Evolutionary conservation across 2,888 invertebrate genomes (phyloP), one percentile per base, ranked within the genome.

Genomic region (Beris chalybata): DNA sequence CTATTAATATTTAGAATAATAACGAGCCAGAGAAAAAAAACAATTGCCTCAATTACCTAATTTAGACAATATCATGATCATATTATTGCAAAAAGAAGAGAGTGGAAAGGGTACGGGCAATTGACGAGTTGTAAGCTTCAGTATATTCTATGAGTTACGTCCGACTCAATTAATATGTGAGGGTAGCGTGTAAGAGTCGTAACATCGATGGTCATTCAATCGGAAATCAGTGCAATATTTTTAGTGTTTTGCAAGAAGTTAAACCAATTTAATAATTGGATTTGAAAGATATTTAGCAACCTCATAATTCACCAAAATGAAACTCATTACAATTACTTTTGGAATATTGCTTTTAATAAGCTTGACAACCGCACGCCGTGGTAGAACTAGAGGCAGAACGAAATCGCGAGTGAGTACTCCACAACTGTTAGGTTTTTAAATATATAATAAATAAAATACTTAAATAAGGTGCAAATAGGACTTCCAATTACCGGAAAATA

Each of bases 401-500:
- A 91, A 90, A 76, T 92, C 91, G 0, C 87, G 89, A 83, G 89
- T 89, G 76, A 65, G 71, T 71, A 15, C 6, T 30, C 12, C 38
- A 30, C 11, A 63, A 30, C 3, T 29, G 13, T 32, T n/a, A 54
- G n/a, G 22, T 54, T 22, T 30, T 43, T 55, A 30, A 55, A 64
- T 30, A 38, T 12, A 29, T 55, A 32, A 53, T 44, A 29, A 45
- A n/a, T 47, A 12, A 59, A 59, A 44, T 30, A 11, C 9, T 12
- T 29, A 5, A 29, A 11, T 52, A 78, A 89, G 85, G 87, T 92
- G 65, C 92, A 92, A 86, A 92, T 93, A 74, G 93, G 93, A 59
- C 79, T 93, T 71, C 93, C 93, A 1, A 91, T 93, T 67, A 93
- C 93, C 44, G 93, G 93, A 69, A 93, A 93, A 82, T 93, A 93